Evolutionary conservation across 2,888 invertebrate genomes (phyloP), one percentile per base, ranked within the genome.

Genomic region (Sepioteuthis lessoniana): DNA sequence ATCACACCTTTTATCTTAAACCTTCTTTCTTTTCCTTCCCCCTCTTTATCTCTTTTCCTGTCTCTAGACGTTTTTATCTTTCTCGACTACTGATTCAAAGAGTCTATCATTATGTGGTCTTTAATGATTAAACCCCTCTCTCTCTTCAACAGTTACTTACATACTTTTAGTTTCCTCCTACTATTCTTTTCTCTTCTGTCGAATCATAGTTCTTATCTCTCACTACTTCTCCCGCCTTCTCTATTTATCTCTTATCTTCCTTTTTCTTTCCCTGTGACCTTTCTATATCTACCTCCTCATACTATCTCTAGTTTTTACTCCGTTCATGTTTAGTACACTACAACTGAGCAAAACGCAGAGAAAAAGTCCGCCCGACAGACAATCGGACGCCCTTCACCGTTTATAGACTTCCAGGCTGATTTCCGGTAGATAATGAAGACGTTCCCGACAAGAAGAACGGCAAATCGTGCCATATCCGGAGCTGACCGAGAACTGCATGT

Each of bases 381-480:
- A 76, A 76, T 76, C 76, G 76, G 76, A 76, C 76, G 76, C 76
- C 76, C 76, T 76, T 16, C 35, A 16, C 76, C 76, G 76, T 76
- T 76, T 76, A 76, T 76, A 35, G 76, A 76, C 76, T 76, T 76
- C 76, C 76, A 76, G 76, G 76, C n/a, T 76, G 76, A 76, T 76
- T 76, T 76, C 76, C 76, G 76, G 76, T 76, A 76, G 76, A 76
- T 76, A 76, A 76, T 76, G 76, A 76, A 76, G 76, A 76, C 76
- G 76, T 76, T 76, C 76, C 76, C 76, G 76, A n/a, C 76, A 76
- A 76, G 76, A 76, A 76, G 76, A 76, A 35, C n/a, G 76, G n/a
- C 76, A 76, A 76, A 76, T 76, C 76, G n/a, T 76, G n/a, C 76
- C 76, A 76, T n/a, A 76, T 76, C 76, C 76, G 76, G 76, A n/a